These are phyloP conservation scores for Scarus forsteni DNA, from an alignment of 2,797 vertebrate genomes.

Conservation along the genomic window DNA sequence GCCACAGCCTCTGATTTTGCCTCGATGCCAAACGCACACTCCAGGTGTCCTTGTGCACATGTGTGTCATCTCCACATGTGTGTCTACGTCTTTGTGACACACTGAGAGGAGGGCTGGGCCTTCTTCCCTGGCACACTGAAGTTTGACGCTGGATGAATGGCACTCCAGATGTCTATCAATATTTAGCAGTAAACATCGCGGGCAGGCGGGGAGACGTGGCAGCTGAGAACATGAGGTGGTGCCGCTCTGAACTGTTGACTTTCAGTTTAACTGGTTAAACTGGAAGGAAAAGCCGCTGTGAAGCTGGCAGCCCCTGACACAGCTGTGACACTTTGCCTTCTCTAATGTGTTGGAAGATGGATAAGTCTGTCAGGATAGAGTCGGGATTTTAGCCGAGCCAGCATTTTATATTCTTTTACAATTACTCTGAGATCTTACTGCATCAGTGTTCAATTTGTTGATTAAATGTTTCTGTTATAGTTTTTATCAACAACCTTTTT, in stretches of 20 bases:
- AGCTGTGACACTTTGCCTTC: slow-evolving; percentile 37
- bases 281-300: slow-evolving; percentile 49
- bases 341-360: background rate
- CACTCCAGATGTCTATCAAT: slow-evolving; percentile 89
- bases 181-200: slow-evolving; percentile 86
- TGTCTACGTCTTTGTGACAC: slow-evolving; percentile 34
- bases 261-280: slow-evolving; percentile 58
- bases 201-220: slow-evolving; percentile 76
- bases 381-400: no score
- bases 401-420: no score
- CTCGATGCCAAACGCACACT: slow-evolving; percentile 56
- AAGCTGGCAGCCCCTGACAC: slow-evolving; percentile 34
- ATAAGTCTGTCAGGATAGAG: background rate
- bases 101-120: slow-evolving; percentile 59
- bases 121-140: slow-evolving; percentile 70
- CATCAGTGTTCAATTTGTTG: no score
- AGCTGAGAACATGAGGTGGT: slow-evolving; percentile 75
- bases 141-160: slow-evolving; percentile 81
- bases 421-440: no score
- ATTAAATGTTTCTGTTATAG: no score
- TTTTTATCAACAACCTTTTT: no score
- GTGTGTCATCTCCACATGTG: background rate
- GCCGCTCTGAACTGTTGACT: slow-evolving; percentile 65
- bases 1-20: slow-evolving; percentile 64
- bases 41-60: slow-evolving; percentile 51